phyloP scores from a whole-genome alignment of 2,797 vertebrate species.

The Danionella dracula region DNA sequence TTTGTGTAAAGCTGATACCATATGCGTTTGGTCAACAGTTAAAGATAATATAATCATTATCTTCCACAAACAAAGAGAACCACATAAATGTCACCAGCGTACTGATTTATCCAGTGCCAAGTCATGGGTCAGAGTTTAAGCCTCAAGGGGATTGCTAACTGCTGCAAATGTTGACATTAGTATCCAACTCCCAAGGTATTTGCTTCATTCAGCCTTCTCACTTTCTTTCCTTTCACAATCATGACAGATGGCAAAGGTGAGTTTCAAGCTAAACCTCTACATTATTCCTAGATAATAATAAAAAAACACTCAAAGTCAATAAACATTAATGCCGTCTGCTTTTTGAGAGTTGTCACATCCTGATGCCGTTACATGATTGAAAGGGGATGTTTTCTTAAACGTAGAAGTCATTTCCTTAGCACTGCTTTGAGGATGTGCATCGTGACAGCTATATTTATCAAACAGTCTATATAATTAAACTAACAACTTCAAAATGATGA shows the following conservation, averaged over 20 bases:
- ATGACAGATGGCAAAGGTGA: neutral
- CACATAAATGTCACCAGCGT: constrained; percentile 28
- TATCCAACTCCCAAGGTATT: constrained; percentile 7
- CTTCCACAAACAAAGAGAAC: constrained; percentile 36
- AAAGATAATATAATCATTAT: constrained; percentile 23
- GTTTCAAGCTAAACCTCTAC: constrained; percentile 1
- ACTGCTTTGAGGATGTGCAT: neutral
- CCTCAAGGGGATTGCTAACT: constrained; percentile 31
- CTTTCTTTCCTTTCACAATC: neutral
- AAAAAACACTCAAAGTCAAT: neutral
- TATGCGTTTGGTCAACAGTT: constrained; percentile 17
- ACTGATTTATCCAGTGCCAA: constrained; percentile 34
- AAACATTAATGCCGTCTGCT: neutral
- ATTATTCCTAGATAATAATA: neutral
- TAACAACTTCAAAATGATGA: neutral
- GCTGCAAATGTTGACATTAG: constrained; percentile 36
- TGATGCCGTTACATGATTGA: constrained; percentile 6
- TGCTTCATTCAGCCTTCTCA: constrained; percentile 7
- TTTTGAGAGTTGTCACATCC: constrained; percentile 13
- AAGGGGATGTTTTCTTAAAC: neutral
- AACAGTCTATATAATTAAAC: neutral
- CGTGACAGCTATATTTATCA: neutral
- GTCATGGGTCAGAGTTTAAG: constrained; percentile 36
- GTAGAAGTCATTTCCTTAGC: constrained; percentile 4
- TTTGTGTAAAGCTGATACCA: constrained; percentile 16